A percentile compares a stretch with the other conserved stretches of the same genome.
These are phyloP conservation scores for Anoura caudifer DNA, from an alignment of 2,113 vertebrate genomes.

Conservation along the genomic window DNA sequence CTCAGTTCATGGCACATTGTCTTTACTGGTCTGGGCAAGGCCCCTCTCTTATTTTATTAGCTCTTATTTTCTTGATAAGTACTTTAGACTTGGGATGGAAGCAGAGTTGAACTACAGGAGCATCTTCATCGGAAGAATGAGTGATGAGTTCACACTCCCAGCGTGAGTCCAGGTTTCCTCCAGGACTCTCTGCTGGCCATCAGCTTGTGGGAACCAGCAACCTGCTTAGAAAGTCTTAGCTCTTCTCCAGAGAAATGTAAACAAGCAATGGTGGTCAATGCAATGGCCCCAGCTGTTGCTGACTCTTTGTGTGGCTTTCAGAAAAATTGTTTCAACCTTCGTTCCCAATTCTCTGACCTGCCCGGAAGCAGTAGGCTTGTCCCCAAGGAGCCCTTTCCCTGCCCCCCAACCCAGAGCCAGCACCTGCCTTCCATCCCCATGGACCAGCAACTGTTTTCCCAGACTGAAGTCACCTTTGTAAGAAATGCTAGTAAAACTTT, in stretches of 20 bases:
- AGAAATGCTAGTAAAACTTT: conserved; percentile 16
- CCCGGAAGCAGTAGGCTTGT: not conserved
- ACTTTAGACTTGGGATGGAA: not conserved
- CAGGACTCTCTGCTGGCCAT: not conserved
- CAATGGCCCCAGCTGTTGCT: not conserved
- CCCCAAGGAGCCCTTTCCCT: too few relatives aligned
- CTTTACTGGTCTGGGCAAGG: not conserved
- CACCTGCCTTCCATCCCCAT: not conserved
- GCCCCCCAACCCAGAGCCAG: not conserved
- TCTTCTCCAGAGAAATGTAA: not conserved
- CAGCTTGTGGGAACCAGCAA: not conserved
- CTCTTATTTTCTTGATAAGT: not conserved
- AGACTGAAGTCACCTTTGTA: not conserved
- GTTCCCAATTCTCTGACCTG: not conserved
- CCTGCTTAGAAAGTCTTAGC: not conserved
- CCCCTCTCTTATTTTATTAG: not conserved
- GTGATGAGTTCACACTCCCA: not conserved
- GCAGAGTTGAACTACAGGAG: not conserved
- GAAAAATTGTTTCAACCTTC: not conserved
- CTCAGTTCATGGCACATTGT: not conserved
- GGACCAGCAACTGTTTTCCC: not conserved
- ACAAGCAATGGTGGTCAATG: not conserved
- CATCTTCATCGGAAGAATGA: not conserved
- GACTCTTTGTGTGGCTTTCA: not conserved
- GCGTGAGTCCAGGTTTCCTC: not conserved